Evolutionary conservation across 2,888 invertebrate genomes (phyloP).

Genomic region (Zygothrica quintamaculata): DNA sequence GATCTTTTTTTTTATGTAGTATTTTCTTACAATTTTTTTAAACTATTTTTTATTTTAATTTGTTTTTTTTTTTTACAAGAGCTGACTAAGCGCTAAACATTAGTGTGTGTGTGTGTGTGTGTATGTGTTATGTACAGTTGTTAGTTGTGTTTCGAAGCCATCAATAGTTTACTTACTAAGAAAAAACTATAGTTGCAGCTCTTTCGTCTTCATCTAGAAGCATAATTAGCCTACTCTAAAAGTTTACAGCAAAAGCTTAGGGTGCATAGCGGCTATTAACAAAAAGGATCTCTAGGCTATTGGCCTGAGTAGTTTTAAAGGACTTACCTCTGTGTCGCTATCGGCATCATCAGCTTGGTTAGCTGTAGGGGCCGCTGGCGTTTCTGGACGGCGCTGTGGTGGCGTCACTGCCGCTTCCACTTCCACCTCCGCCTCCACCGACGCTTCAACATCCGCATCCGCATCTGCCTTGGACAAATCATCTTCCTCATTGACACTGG

Average conservation of each 20-base stretch:
- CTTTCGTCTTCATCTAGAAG: neutral
- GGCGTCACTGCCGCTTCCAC: slow-evolving; percentile 15
- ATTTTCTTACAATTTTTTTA: slow-evolving; percentile 18
- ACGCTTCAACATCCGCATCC: slow-evolving; percentile 52
- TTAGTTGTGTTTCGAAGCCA: slow-evolving; percentile 55
- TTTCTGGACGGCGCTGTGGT: slow-evolving; percentile 52
- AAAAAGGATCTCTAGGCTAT: slow-evolving; percentile 15
- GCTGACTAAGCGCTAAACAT: slow-evolving; percentile 34
- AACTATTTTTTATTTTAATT: slow-evolving; percentile 11
- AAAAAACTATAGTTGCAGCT: slow-evolving; percentile 6
- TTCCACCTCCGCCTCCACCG: slow-evolving; percentile 21
- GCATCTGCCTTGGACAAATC: slow-evolving; percentile 66
- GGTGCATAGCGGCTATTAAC: slow-evolving; percentile 50
- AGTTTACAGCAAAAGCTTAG: slow-evolving; percentile 67
- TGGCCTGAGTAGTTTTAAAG: slow-evolving; percentile 1
- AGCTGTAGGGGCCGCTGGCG: slow-evolving; percentile 52
- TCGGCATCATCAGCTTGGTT: slow-evolving; percentile 39
- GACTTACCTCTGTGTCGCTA: slow-evolving; percentile 62
- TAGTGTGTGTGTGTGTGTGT: slow-evolving; percentile 6
- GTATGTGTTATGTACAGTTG: slow-evolving; percentile 22
- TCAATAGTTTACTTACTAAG: slow-evolving; percentile 68
- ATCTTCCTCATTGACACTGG: slow-evolving; percentile 76
- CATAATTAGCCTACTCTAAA: too few relatives aligned
- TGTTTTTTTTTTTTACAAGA: slow-evolving; percentile 27
- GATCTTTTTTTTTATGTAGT: slow-evolving; percentile 42